These are phyloP conservation scores for Aleiodes alternator DNA, from an alignment of 2,888 invertebrate species.

Conservation along the genomic window DNA sequence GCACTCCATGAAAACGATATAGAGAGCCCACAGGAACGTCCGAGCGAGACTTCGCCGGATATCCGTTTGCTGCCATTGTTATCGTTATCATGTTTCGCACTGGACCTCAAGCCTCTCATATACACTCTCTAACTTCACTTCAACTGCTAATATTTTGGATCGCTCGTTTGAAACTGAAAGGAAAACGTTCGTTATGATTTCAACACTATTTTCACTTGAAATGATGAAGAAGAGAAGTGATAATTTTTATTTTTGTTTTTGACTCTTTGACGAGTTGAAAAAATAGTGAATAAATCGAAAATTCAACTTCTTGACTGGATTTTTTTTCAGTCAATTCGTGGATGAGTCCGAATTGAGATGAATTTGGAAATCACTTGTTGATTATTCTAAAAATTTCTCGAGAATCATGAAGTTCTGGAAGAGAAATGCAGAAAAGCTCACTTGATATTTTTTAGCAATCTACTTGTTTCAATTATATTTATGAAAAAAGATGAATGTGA, in stretches of 20 bases:
- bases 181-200: neutral
- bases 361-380: too few species aligned
- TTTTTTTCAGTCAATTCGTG: too few species aligned
- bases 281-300: too few species aligned
- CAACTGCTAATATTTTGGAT: slow-evolving; percentile 51
- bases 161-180: slow-evolving; percentile 34
- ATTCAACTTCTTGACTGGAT: too few species aligned
- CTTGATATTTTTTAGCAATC: too few species aligned
- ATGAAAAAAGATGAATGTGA: too few species aligned
- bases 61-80: slow-evolving; percentile 58
- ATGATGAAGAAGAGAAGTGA: neutral
- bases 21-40: slow-evolving; percentile 47
- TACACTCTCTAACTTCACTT: slow-evolving; percentile 22
- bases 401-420: too few species aligned
- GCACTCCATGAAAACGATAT: slow-evolving; percentile 40
- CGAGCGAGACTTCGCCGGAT: slow-evolving; percentile 55
- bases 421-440: too few species aligned
- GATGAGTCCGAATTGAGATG: too few species aligned
- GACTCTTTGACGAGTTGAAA: too few species aligned
- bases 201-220: slow-evolving; percentile 11
- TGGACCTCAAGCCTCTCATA: slow-evolving; percentile 50
- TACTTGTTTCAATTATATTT: too few species aligned
- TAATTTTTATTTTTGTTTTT: neutral
- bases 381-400: too few species aligned
- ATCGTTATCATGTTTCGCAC: slow-evolving; percentile 58